Conservation (phyloP, 2,113 vertebrate genomes). For the Vombatus ursinus region DNA sequence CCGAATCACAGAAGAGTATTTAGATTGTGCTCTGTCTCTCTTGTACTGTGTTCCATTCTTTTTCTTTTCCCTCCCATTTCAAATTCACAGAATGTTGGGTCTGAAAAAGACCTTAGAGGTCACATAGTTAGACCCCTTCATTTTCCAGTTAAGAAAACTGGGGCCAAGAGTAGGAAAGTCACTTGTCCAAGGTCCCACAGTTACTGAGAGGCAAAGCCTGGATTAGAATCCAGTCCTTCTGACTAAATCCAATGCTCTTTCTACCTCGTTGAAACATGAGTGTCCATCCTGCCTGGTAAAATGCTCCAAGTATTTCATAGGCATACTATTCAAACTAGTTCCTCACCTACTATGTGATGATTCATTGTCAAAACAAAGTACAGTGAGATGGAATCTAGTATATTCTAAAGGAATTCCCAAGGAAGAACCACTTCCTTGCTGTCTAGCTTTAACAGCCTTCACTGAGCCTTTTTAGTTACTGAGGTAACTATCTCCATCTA, state of each 20-base stretch:
- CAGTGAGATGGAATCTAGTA: not conserved
- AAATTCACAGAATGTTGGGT: not conserved
- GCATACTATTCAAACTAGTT: not conserved
- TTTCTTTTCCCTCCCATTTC: not conserved
- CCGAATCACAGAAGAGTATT: not conserved
- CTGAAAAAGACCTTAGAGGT: not conserved
- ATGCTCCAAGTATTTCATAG: not conserved
- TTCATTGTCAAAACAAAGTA: not conserved
- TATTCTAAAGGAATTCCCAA: not conserved
- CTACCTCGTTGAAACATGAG: not conserved
- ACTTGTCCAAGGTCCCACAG: not conserved
- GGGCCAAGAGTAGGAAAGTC: not conserved
- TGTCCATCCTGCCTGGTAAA: not conserved
- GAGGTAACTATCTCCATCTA: not conserved
- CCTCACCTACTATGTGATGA: not conserved
- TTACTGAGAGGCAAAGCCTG: not conserved
- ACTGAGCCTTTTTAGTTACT: not conserved
- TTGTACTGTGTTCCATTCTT: not conserved
- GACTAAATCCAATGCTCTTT: not conserved
- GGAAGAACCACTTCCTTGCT: not conserved
- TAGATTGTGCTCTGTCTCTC: not conserved
- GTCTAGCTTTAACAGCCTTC: not conserved
- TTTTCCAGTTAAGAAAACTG: not conserved
- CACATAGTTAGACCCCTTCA: not conserved
- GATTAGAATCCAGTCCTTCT: slow-evolving; percentile 28